phyloP scores from a whole-genome alignment of 2,888 invertebrate genomes.

The Dryocosmus kuriphilus region DNA sequence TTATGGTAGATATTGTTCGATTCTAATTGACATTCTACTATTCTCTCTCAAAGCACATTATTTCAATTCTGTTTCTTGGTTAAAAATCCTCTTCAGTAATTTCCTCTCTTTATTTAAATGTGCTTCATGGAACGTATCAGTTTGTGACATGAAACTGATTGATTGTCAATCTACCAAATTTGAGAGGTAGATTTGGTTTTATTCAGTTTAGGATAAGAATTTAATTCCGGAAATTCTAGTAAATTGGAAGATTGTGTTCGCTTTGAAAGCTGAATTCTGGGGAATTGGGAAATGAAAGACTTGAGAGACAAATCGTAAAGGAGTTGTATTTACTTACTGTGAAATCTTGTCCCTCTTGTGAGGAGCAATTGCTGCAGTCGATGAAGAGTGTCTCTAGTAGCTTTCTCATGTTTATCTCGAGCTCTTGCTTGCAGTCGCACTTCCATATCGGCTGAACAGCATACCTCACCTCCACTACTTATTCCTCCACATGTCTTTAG shows the following conservation, averaged over 20 bases:
- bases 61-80: not conserved
- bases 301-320: conserved; percentile 15
- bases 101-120: too few relatives aligned
- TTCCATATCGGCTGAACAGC: conserved; percentile 85
- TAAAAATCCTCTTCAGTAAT: too few relatives aligned
- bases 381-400: conserved; percentile 86
- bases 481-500: conserved; percentile 74
- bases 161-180: too few relatives aligned
- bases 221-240: not conserved
- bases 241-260: not conserved
- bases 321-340: conserved; percentile 83
- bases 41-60: not conserved
- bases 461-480: conserved; percentile 78
- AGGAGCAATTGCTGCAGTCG: conserved; percentile 87
- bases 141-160: too few relatives aligned
- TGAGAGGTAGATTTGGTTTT: not conserved
- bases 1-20: not conserved
- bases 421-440: conserved; percentile 85
- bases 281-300: conserved; percentile 16
- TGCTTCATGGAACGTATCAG: too few relatives aligned
- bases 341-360: conserved; percentile 89
- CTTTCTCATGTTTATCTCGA: conserved; percentile 86
- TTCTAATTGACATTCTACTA: not conserved
- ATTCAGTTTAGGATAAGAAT: not conserved
- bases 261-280: not conserved